Evolutionary conservation across 2,888 invertebrate genomes (phyloP).

Genomic region (Ophion ventricosus): DNA sequence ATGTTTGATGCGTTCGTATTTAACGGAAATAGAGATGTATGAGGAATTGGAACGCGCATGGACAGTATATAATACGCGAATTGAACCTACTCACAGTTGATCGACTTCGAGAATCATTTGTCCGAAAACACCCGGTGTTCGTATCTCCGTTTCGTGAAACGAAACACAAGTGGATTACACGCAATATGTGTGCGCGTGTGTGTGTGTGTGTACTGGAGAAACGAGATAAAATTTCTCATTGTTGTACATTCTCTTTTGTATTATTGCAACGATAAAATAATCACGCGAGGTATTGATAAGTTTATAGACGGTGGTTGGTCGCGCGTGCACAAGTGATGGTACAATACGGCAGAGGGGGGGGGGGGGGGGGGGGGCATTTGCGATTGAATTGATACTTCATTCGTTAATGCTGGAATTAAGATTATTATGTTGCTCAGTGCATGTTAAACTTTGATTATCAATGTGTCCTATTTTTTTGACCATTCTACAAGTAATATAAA

Average conservation of each 20-base stretch:
- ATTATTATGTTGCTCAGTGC: too few species aligned
- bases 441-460: too few species aligned
- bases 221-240: constrained; percentile 3
- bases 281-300: constrained; percentile 1
- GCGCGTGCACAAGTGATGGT: not conserved
- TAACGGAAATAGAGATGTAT: constrained; percentile 40
- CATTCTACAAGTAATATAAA: too few species aligned
- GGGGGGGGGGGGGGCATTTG: too few species aligned
- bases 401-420: too few species aligned
- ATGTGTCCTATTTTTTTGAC: too few species aligned
- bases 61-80: constrained; percentile 44
- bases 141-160: constrained; percentile 32
- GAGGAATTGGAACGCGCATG: constrained; percentile 31
- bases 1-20: constrained; percentile 12
- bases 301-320: not conserved
- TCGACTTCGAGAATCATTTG: constrained; percentile 53
- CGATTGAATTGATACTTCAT: too few species aligned
- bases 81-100: constrained; percentile 48
- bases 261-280: not conserved
- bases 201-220: not conserved
- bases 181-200: not conserved
- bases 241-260: not conserved
- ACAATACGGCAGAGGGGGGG: too few species aligned
- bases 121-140: constrained; percentile 24
- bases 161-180: constrained; percentile 29